Base-by-base conservation (phyloP, 2,113 vertebrate genomes). In the Megaceryle maxima region DNA sequence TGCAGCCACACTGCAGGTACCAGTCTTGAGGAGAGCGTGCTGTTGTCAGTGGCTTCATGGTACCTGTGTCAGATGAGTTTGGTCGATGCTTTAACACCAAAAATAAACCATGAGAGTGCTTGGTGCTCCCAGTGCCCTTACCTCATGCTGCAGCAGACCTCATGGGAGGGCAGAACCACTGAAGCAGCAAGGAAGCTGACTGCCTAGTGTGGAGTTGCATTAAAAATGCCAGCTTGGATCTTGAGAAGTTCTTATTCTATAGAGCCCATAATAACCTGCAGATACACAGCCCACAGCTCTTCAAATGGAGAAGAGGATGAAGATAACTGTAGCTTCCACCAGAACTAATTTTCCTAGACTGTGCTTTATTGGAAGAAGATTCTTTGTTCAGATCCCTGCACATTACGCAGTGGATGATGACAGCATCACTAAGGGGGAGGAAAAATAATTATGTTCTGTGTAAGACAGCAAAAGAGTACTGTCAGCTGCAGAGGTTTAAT, bases 71-170 rank as follows among this genome's bases (percentile, higher is more conserved):
- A 1, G 39, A 20, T 51, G 28, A 91, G 13, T 16, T 55, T 15
- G 56, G 35, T 37, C 46, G 43, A 17, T 53, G 24, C 78, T n/a
- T n/a, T 75, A 39, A 89, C 82, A 25, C 43, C 39, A 28, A 35
- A 76, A 81, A 19, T 24, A 81, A 77, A 39, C 20, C 33, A 13
- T 18, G 41, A 0, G 57, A 10, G 20, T 57, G 41, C 37, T 16
- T n/a, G 9, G 11, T 66, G 24, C 29, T 90, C 37, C 41, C 26
- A 13, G 51, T 5, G 13, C 41, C 50, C 24, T 26, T 43, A 2
- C 3, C 11, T 3, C 13, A 29, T 0, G 0, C 24, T 43, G 56
- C 57, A 16, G 29, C 57, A 16, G 29, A 9, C 31, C 2, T 3
- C 12, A 1, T 3, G 10, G 41, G 21, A 83, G 64, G 28, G 60